Conservation (phyloP, 2,113 vertebrate species). For the Chionodraco myersi region DNA sequence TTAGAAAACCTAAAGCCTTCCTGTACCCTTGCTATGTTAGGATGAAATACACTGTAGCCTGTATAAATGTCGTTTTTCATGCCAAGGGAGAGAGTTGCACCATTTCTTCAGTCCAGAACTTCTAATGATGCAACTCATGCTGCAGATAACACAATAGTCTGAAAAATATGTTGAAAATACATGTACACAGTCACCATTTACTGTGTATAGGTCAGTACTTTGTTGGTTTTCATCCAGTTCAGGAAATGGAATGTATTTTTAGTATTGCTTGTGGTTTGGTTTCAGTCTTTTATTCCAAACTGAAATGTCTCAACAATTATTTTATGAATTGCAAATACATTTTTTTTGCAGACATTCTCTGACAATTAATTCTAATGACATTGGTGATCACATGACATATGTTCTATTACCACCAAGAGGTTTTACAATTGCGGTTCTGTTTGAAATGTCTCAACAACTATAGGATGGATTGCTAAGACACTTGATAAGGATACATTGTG, state of each 20-base stretch:
- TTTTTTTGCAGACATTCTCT: neutral
- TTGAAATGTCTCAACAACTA: neutral
- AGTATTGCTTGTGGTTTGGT: neutral
- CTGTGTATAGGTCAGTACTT: constrained; percentile 5
- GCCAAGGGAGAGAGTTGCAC: constrained; percentile 57
- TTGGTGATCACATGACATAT: constrained; percentile 10
- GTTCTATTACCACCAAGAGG: neutral
- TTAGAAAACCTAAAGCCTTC: constrained; percentile 21
- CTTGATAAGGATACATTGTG: neutral
- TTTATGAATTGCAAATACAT: neutral
- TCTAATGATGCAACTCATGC: constrained; percentile 59
- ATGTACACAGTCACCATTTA: constrained; percentile 9
- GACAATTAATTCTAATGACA: neutral
- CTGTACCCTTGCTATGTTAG: constrained; percentile 12
- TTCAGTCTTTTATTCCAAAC: neutral
- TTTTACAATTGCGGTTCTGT: constrained; percentile 21
- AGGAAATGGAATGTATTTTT: constrained; percentile 1
- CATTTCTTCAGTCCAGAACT: constrained; percentile 35
- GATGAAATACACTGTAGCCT: constrained; percentile 16
- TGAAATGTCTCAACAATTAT: constrained; percentile 3
- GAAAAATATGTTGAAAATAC: constrained; percentile 28
- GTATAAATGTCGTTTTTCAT: constrained; percentile 49
- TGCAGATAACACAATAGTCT: constrained; percentile 62
- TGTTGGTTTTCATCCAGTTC: neutral
- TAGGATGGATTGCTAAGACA: neutral